phyloP scores from a whole-genome alignment of 2,797 vertebrate species.

The Neosalanx taihuensis region DNA sequence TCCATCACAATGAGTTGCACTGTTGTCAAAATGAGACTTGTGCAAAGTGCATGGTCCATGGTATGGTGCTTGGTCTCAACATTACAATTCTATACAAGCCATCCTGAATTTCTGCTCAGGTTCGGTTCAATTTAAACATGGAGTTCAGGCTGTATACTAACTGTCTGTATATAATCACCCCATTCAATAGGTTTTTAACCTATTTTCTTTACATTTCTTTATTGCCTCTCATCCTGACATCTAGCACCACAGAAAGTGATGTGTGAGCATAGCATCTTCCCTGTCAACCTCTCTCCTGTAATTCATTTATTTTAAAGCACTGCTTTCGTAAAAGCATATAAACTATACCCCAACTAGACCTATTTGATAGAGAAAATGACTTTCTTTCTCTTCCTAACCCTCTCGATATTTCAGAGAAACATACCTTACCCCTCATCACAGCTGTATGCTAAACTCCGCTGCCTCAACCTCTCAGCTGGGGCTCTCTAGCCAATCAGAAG shows the following conservation, averaged over 20 bases:
- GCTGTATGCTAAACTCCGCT: constrained; percentile 71
- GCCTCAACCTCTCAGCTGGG: constrained; percentile 60
- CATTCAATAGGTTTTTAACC: no score
- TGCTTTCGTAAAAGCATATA: neutral
- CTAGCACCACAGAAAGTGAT: neutral
- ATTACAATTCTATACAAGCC: neutral
- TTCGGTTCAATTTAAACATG: no score
- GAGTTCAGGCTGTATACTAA: no score
- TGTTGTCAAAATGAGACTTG: neutral
- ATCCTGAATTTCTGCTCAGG: neutral
- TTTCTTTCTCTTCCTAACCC: neutral
- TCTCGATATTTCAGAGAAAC: constrained; percentile 1
- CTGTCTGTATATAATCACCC: no score
- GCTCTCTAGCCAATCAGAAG: constrained; percentile 49
- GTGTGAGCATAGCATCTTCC: neutral
- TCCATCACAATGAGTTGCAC: neutral
- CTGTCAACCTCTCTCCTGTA: neutral
- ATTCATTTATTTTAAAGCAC: neutral
- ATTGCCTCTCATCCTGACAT: neutral
- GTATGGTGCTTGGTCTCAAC: neutral
- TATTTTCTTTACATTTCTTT: neutral
- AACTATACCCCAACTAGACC: neutral
- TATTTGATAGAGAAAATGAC: neutral
- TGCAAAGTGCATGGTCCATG: neutral
- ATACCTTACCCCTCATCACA: constrained; percentile 56